Conservation (phyloP, 2,888 invertebrate species). For the Ophioninae sp. region DNA sequence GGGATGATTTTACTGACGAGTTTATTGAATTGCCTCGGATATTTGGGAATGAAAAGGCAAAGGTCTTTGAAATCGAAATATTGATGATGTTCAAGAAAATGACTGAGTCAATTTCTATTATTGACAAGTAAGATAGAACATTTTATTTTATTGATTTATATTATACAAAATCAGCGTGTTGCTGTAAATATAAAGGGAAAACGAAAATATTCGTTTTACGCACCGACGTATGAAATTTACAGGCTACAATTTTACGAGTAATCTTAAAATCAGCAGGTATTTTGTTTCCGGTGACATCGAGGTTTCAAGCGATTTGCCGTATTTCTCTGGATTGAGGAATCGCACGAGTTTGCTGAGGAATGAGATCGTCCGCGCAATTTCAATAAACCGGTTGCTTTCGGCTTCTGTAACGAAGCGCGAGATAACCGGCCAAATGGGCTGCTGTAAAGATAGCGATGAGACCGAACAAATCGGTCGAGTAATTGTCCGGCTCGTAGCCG, state of each 20-base stretch:
- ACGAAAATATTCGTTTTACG: not conserved
- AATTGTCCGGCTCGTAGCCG: conserved; percentile 82
- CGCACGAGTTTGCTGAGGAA: conserved; percentile 1
- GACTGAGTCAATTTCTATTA: not conserved
- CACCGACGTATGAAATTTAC: conserved; percentile 38
- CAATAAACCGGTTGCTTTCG: conserved; percentile 83
- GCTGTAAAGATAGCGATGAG: conserved; percentile 81
- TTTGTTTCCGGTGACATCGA: not conserved
- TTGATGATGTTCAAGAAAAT: conserved; percentile 22
- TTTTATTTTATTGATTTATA: not conserved
- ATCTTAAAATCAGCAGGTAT: not conserved
- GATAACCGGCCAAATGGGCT: conserved; percentile 82
- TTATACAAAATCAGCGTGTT: not conserved
- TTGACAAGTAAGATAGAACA: not conserved
- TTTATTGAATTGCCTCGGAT: conserved; percentile 66
- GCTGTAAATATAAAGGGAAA: not conserved
- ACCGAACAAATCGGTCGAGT: conserved; percentile 82
- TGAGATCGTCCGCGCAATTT: not conserved
- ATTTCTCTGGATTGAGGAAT: too few relatives aligned
- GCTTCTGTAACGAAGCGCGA: conserved; percentile 83
- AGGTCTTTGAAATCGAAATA: conserved; percentile 56
- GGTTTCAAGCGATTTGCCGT: not conserved
- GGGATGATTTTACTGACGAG: conserved; percentile 65
- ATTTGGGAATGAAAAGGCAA: conserved; percentile 65
- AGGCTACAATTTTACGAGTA: conserved; percentile 18